phyloP scores from a whole-genome alignment of 1,140 invertebrate species.

The Eurosta solidaginis region DNA sequence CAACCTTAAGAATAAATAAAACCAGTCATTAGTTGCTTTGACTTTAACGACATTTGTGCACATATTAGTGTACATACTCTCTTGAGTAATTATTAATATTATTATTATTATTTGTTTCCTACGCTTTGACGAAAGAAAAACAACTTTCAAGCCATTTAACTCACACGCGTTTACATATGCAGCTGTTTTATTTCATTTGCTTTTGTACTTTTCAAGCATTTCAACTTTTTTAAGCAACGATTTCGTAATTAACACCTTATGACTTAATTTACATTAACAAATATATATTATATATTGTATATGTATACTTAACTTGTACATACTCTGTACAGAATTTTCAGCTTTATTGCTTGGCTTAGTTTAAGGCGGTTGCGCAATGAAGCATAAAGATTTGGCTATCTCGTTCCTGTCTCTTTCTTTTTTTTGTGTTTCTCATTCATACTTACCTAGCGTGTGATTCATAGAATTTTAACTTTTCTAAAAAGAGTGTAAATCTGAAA shows the following conservation, averaged over 20 bases:
- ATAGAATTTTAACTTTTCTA: background rate
- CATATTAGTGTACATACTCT: background rate
- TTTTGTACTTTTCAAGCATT: background rate
- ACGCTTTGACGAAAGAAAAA: background rate
- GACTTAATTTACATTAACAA: conserved; percentile 21
- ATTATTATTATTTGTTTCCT: background rate
- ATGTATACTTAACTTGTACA: background rate
- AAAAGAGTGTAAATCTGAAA: background rate
- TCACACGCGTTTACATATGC: background rate
- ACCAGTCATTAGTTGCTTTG: background rate
- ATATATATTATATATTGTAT: background rate
- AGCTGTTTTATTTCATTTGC: background rate
- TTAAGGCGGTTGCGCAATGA: background rate
- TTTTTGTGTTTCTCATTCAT: background rate
- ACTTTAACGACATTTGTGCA: background rate
- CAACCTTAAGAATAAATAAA: too few relatives aligned
- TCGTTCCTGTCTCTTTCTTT: background rate
- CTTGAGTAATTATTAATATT: background rate
- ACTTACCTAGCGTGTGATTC: background rate
- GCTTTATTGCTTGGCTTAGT: conserved; percentile 24
- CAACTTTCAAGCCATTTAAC: conserved; percentile 17
- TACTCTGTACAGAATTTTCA: background rate
- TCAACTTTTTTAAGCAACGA: conserved; percentile 7
- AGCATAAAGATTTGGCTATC: background rate
- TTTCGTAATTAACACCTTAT: conserved; percentile 15